A percentile compares a stretch with the other conserved stretches of the same genome.
phyloP scores from a whole-genome alignment of 2,888 invertebrate species.

The Eristalis arbustorum region DNA sequence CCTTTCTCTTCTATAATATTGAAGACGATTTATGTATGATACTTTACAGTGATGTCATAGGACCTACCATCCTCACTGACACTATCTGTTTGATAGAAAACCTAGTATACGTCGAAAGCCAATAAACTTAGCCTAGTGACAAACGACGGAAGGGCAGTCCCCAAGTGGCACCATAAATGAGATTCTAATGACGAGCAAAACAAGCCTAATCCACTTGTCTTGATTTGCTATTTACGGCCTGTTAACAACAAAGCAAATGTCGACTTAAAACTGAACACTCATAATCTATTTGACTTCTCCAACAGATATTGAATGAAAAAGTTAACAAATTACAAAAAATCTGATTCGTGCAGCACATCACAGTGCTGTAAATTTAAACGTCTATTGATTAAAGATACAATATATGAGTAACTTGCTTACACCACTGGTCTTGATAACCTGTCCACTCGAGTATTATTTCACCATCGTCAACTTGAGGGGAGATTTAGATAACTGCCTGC shows the following conservation, averaged over 20 bases:
- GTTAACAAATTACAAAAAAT: conserved; percentile 1
- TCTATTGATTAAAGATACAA: conserved; percentile 13
- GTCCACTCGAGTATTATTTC: conserved; percentile 20
- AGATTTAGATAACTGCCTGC: conserved; percentile 60
- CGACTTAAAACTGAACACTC: not conserved
- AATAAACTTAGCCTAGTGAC: not conserved
- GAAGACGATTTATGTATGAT: too few species aligned
- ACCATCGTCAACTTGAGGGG: conserved; percentile 29
- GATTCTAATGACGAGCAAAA: not conserved
- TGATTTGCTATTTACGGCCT: conserved; percentile 18
- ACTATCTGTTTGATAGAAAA: not conserved
- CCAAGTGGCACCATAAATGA: not conserved
- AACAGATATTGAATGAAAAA: not conserved
- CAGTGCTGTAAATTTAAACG: conserved; percentile 9
- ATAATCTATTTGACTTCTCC: conserved; percentile 1
- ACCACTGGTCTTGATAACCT: conserved; percentile 28
- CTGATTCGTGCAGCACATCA: not conserved
- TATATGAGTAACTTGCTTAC: not conserved
- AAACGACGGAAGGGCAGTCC: not conserved
- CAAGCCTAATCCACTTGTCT: not conserved
- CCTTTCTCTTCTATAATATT: too few species aligned
- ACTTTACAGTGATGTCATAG: not conserved
- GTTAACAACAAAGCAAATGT: not conserved
- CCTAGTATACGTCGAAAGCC: not conserved
- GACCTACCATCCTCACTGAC: not conserved